Percentiles rank a stretch among this genome's conserved stretches.
Conservation (phyloP, 2,113 vertebrate genomes). For the Lathamus discolor region DNA sequence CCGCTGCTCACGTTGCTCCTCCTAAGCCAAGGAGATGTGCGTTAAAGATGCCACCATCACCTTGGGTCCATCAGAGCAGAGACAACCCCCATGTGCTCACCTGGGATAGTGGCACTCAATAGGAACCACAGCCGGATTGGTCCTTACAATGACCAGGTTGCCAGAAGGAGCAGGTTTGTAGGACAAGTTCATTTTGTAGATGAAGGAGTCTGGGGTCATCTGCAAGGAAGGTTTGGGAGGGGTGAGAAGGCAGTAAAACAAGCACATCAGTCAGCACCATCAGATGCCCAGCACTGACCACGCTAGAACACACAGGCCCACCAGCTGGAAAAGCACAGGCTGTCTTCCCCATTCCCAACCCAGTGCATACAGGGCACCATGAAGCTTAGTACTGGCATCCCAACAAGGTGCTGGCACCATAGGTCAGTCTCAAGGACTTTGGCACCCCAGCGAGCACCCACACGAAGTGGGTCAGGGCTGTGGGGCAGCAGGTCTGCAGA, state of each 20-base stretch:
- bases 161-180: constrained; percentile 10
- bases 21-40: background rate
- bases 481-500: background rate
- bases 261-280: background rate
- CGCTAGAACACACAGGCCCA: too few species aligned
- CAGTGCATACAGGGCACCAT: rapidly evolving
- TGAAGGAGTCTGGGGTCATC: background rate
- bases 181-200: constrained; percentile 3
- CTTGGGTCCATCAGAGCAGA: rapidly evolving
- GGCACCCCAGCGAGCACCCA: background rate
- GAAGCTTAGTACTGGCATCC: background rate
- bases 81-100: background rate
- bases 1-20: background rate
- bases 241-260: background rate
- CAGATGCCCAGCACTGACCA: too few species aligned
- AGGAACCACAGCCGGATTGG: background rate
- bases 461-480: background rate
- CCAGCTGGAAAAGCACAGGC: background rate
- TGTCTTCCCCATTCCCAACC: background rate
- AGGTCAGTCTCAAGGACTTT: background rate
- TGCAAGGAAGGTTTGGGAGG: background rate
- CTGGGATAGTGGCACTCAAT: constrained; percentile 61
- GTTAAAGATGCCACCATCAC: background rate
- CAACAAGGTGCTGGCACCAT: background rate
- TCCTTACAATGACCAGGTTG: background rate